phyloP scores from a whole-genome alignment of 1,140 invertebrate species.

The Papilio helenus region DNA sequence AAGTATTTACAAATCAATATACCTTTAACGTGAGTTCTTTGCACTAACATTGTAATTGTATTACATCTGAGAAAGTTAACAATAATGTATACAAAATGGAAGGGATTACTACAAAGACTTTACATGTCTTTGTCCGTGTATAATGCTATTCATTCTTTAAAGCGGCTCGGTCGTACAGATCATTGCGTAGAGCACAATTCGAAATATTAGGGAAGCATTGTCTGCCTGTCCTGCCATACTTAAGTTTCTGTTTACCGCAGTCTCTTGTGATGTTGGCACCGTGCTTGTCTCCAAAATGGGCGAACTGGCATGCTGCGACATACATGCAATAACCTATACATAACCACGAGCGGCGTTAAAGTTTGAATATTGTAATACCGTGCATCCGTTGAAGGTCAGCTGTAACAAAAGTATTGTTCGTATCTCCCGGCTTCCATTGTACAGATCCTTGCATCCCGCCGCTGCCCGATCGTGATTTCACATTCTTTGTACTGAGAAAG shows the following conservation, averaged over 20 bases:
- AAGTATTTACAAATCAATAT: too few species aligned
- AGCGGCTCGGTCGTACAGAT: neutral
- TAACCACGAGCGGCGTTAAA: neutral
- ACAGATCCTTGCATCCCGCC: neutral
- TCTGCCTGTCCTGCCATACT: too few species aligned
- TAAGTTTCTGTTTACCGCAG: neutral
- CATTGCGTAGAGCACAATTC: neutral
- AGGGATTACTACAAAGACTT: neutral
- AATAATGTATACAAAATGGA: constrained; percentile 16
- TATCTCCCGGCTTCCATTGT: constrained; percentile 13
- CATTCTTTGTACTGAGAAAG: neutral
- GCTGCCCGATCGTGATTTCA: neutral
- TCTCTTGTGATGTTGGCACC: too few species aligned
- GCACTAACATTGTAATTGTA: neutral
- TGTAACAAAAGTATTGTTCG: constrained; percentile 31
- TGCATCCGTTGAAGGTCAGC: constrained; percentile 13
- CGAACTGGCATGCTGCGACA: neutral
- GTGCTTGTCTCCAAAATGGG: too few species aligned
- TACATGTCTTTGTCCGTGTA: neutral
- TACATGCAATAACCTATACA: too few species aligned
- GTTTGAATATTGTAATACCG: neutral
- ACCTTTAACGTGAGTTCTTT: neutral
- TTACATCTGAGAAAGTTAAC: constrained; percentile 6
- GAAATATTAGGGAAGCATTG: neutral
- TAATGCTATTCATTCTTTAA: neutral